A percentile compares a stretch with the other conserved stretches of the same genome.
Evolutionary conservation across 1,140 invertebrate genomes (phyloP).

Genomic region (Calliphora vicina): DNA sequence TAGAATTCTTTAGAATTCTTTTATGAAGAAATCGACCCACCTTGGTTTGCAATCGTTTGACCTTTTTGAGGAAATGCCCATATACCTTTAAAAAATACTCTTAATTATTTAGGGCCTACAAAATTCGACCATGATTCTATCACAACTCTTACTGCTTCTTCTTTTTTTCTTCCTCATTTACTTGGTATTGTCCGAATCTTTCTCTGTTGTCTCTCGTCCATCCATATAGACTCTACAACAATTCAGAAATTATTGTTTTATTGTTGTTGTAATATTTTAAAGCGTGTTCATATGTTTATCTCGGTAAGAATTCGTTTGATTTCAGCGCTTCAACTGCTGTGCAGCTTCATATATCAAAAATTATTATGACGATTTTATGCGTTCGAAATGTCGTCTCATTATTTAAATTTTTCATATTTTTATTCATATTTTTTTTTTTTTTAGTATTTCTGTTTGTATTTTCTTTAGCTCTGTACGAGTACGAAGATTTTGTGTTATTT

Average conservation of each 20-base stretch:
- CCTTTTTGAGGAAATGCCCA: too few relatives aligned
- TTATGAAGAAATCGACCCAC: too few relatives aligned
- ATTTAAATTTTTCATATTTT: constrained; percentile 56
- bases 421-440: constrained; percentile 17
- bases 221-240: too few relatives aligned
- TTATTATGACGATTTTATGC: constrained; percentile 64
- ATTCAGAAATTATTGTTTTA: background rate
- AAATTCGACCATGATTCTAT: too few relatives aligned
- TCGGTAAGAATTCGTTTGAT: constrained; percentile 63
- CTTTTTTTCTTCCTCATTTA: background rate
- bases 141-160: background rate
- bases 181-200: background rate
- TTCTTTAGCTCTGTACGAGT: background rate
- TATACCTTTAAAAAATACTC: too few relatives aligned
- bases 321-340: constrained; percentile 45
- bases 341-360: constrained; percentile 64
- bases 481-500: background rate
- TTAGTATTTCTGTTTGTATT: constrained; percentile 23
- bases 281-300: constrained; percentile 46
- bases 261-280: constrained; percentile 11
- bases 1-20: too few relatives aligned
- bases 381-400: constrained; percentile 64
- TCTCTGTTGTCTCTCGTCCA: background rate
- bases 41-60: too few relatives aligned
- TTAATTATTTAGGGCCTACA: too few relatives aligned